Conservation (phyloP, 2,113 vertebrate genomes). For the Trochalopteron elliotii region DNA sequence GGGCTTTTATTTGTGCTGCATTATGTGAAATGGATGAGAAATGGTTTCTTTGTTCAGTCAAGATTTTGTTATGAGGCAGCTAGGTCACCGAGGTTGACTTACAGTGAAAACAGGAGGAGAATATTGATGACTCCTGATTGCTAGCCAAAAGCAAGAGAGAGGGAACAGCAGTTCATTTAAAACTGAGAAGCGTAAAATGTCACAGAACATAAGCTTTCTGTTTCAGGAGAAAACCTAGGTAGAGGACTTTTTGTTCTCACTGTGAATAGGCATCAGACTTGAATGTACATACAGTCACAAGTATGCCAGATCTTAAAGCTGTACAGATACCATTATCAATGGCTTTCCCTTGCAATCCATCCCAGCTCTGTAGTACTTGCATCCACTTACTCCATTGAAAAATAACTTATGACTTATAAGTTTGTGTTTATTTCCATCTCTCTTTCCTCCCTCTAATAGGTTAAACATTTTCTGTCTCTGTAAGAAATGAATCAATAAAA, state of each 20-base stretch:
- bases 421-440: background rate
- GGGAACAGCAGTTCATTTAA: background rate
- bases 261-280: background rate
- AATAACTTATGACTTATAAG: background rate
- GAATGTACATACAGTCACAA: background rate
- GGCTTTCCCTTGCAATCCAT: background rate
- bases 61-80: background rate
- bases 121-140: background rate
- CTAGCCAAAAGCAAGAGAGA: background rate
- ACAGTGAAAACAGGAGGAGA: background rate
- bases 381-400: background rate
- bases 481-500: background rate
- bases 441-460: background rate
- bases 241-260: background rate
- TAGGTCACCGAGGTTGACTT: background rate
- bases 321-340: background rate
- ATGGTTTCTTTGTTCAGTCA: background rate
- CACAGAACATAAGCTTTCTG: background rate
- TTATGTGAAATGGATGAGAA: conserved; percentile 3
- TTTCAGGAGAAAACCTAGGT: background rate
- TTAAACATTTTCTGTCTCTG: background rate
- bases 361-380: background rate
- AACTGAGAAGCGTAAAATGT: background rate
- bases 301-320: background rate
- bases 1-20: background rate